phyloP scores from a whole-genome alignment of 2,888 invertebrate species.

The Orthonychiurus folsomi region DNA sequence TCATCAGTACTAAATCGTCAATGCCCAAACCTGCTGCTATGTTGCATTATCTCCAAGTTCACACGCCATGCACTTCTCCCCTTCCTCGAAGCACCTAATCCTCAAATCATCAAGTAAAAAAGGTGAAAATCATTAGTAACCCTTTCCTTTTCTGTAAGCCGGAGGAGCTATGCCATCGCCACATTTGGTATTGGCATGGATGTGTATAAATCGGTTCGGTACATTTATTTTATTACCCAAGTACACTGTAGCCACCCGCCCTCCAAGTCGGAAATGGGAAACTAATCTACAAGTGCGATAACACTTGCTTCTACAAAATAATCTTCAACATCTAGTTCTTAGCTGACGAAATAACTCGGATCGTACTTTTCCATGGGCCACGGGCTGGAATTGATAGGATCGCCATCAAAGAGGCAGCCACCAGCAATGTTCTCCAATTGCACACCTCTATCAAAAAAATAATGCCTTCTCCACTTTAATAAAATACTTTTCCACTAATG shows the following conservation, averaged over 20 bases:
- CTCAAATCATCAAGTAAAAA: too few relatives aligned
- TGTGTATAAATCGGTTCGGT: neutral
- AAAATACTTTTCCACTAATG: neutral
- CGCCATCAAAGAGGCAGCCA: neutral
- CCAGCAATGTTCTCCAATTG: neutral
- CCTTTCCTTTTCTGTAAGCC: constrained; percentile 12
- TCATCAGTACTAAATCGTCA: too few relatives aligned
- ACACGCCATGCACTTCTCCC: too few relatives aligned
- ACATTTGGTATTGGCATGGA: neutral
- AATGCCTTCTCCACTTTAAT: neutral
- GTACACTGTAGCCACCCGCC: neutral
- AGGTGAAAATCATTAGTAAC: neutral
- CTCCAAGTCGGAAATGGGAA: neutral
- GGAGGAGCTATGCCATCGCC: neutral
- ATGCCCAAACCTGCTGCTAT: too few relatives aligned
- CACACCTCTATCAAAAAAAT: neutral
- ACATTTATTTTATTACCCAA: constrained; percentile 1
- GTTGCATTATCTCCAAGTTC: too few relatives aligned
- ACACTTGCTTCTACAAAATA: neutral
- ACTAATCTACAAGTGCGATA: constrained; percentile 1
- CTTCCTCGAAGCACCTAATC: too few relatives aligned
- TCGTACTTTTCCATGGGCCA: neutral
- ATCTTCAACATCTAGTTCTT: neutral
- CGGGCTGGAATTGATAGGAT: neutral
- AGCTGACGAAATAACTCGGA: neutral